Conservation (phyloP, 2,113 vertebrate species). For the Cheilinus undulatus region DNA sequence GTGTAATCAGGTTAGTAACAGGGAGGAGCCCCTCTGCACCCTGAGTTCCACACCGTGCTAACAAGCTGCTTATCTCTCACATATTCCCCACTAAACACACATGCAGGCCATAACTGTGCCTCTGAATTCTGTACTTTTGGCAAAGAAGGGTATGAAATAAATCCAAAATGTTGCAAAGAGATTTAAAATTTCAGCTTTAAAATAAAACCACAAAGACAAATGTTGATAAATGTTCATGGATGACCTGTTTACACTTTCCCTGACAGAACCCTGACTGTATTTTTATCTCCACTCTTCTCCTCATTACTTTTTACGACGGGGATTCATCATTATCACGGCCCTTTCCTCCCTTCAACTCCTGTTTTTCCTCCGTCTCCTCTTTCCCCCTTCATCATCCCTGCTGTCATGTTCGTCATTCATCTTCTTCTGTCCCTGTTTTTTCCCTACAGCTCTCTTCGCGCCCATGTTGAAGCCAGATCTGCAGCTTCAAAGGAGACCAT, state of each 20-base stretch:
- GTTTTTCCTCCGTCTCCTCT: not conserved
- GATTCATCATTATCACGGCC: conserved; percentile 36
- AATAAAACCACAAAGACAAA: conserved; percentile 1
- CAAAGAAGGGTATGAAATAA: conserved; percentile 3
- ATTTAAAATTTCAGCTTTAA: conserved; percentile 2
- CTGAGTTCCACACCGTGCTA: no score
- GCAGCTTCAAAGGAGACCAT: conserved; percentile 40
- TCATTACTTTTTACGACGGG: conserved; percentile 22
- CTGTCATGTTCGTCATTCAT: conserved; percentile 55
- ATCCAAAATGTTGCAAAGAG: conserved; percentile 1
- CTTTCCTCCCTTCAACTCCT: conserved; percentile 29
- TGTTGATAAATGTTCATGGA: not conserved
- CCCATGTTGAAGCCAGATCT: conserved; percentile 38
- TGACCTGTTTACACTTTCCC: conserved; percentile 20
- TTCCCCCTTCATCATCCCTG: conserved; percentile 34
- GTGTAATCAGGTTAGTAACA: no score
- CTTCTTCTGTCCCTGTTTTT: conserved; percentile 1
- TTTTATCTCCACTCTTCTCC: conserved; percentile 25
- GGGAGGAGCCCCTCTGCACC: no score
- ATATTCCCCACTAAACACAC: not conserved
- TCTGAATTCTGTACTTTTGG: not conserved
- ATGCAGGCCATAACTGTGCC: not conserved
- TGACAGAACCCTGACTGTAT: conserved; percentile 34
- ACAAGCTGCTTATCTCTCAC: no score
- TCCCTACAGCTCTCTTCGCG: conserved; percentile 8